phyloP scores from a whole-genome alignment of 1,140 invertebrate species.

The Bombus pascuorum region DNA sequence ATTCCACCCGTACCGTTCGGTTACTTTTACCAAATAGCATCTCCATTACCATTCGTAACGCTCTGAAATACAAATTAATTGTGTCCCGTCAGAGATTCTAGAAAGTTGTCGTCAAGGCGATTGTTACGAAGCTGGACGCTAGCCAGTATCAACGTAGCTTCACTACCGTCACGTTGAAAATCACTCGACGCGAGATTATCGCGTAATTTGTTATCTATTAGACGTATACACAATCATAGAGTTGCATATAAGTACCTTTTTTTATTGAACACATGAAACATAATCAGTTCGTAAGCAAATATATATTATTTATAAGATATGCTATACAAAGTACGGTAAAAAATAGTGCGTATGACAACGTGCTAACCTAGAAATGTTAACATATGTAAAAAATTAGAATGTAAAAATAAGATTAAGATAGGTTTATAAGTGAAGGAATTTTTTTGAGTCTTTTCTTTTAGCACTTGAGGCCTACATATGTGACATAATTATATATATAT shows the following conservation, averaged over 20 bases:
- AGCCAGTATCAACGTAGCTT: conserved; percentile 47
- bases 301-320: not conserved
- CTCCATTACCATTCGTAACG: conserved; percentile 12
- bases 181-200: conserved; percentile 14
- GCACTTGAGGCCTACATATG: no score
- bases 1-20: conserved; percentile 31
- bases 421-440: no score
- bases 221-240: conserved; percentile 3
- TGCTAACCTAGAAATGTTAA: not conserved
- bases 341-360: not conserved
- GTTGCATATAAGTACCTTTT: not conserved
- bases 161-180: not conserved
- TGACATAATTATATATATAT: not conserved
- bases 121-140: conserved; percentile 60
- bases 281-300: not conserved
- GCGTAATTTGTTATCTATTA: not conserved
- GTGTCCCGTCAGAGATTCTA: conserved; percentile 47
- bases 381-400: not conserved
- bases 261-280: not conserved
- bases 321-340: not conserved
- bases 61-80: conserved; percentile 59
- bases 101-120: conserved; percentile 65
- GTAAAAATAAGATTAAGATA: not conserved
- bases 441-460: not conserved
- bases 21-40: conserved; percentile 41